These are phyloP conservation scores for Deladenus siricidicola DNA, from an alignment of 2,888 invertebrate genomes.

Conservation along the genomic window DNA sequence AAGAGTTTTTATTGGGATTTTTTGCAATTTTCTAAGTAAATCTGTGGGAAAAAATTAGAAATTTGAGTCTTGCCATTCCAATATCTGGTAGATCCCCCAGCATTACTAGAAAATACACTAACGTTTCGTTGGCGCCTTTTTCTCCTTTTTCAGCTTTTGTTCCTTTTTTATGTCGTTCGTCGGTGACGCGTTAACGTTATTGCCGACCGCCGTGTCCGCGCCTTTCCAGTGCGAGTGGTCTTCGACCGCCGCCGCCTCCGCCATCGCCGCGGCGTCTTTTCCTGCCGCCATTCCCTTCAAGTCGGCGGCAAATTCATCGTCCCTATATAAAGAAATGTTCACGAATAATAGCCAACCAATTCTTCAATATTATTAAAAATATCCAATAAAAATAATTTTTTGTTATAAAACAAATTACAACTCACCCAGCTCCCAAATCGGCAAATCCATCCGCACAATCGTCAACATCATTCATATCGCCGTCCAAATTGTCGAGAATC, in stretches of 20 bases:
- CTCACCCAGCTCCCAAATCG: neutral
- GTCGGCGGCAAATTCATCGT: too few relatives aligned
- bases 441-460: neutral
- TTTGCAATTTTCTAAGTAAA: too few relatives aligned
- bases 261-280: neutral
- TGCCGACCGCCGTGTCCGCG: neutral
- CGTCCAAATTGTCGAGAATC: neutral
- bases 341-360: too few relatives aligned
- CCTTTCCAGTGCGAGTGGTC: conserved; percentile 10
- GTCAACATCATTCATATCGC: neutral
- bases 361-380: neutral
- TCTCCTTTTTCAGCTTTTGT: neutral
- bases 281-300: neutral
- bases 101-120: too few relatives aligned
- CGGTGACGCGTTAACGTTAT: neutral
- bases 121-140: neutral
- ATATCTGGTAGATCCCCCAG: too few relatives aligned
- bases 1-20: too few relatives aligned
- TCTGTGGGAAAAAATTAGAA: too few relatives aligned
- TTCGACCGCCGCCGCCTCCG: neutral
- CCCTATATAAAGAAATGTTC: too few relatives aligned
- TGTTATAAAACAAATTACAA: neutral
- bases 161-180: too few relatives aligned
- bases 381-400: neutral
- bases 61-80: too few relatives aligned